Base-by-base conservation (phyloP, 2,888 invertebrate genomes). In the Amphipyra tragopoginis region DNA sequence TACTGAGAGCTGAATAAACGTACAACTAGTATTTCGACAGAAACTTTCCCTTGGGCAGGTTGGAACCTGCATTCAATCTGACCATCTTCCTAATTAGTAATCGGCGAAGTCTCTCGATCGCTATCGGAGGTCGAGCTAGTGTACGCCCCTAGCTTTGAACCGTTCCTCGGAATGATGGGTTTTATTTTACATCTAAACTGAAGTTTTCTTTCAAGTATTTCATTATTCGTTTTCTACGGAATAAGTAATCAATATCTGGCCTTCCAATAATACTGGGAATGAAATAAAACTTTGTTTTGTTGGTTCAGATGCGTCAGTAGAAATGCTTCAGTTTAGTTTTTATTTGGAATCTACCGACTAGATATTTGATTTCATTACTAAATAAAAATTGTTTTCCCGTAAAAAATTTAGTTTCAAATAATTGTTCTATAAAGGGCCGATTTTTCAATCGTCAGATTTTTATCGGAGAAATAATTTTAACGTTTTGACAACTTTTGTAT, bases 1-100 rank as follows among this genome's bases (percentile, higher is more conserved):
- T 44, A 26, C 40, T 15, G 29, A n/a, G 33, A 51, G 2, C n/a
- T 29, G 50, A 29, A 29, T 40, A 11, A 62, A 4, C 9, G 11
- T 44, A 5, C 5, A 47, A 8, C 26, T 21, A 5, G 10, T 14
- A 9, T 15, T 38, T 33, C 11, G n/a, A 33, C 14, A 44, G 11
- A 15, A 49, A 15, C 14, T 38, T 47, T 11, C 34, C n/a, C 42
- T 8, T 0, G 13, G 9, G 14, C n/a, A 7, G 26, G 43, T 36
- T 49, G 45, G 43, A 43, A 36, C 5, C 14, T 50, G 43, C 43
- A 61, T 58, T 60, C 26, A 47, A 53, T 29, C 26, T 26, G 13
- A 45, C 13, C 38, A 54, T 9, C 40, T 42, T 11, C 36, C 45
- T 58, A 65, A 71, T 71, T 52, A 71, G 49, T 61, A 44, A 56